Evolutionary conservation across 2,888 invertebrate species (phyloP), one percentile per base, ranked within the genome.

Genomic region (Meiosimyza platycephala): DNA sequence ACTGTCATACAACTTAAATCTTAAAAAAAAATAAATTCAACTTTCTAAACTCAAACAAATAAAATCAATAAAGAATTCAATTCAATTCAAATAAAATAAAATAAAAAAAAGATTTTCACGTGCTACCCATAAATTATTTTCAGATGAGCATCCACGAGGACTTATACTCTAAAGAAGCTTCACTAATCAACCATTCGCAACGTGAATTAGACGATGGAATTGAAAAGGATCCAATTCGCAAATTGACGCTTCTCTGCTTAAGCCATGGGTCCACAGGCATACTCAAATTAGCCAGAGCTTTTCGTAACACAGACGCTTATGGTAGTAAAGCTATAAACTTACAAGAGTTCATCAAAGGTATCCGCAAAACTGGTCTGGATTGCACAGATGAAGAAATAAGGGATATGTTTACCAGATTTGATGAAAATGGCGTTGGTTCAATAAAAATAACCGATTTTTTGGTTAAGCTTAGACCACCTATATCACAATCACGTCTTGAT

Each of bases 231-330:
- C 93, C 95, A 1, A 87, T 97, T 72, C 94, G 97, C 87, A 93
- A 93, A 84, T 88, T 98, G 77, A 91, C 97, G 65, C 89, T 95
- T 77, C 89, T 94, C 76, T 97, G 97, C 85, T 89, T 97, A 69
- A 89, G 93, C 1, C 90, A 97, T 74, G 98, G 98, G 18, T 93
- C 96, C 47, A 91, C 91, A 40, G 97, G 97, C 70, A 96, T 98
- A 83, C 90, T 97, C 81, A 95, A 94, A 1, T 88, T 98, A 63
- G 94, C 94, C 80, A 93, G 95, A 84, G 88, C 94, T 77, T 98
- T 98, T 86, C 92, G 96, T 66, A 90, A 94, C 68, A 95, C 98
- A 93, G 98, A 98, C 84, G 94, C 97, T 75, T 96, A 98, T 85
- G 95, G 94, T 57, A 97, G 92, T 87, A 94, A 93, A 84, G 89